Percentiles rank a stretch among this genome's conserved stretches.
These are phyloP conservation scores for Charadrius vociferus DNA, from an alignment of 2,113 vertebrate species.

Conservation along the genomic window DNA sequence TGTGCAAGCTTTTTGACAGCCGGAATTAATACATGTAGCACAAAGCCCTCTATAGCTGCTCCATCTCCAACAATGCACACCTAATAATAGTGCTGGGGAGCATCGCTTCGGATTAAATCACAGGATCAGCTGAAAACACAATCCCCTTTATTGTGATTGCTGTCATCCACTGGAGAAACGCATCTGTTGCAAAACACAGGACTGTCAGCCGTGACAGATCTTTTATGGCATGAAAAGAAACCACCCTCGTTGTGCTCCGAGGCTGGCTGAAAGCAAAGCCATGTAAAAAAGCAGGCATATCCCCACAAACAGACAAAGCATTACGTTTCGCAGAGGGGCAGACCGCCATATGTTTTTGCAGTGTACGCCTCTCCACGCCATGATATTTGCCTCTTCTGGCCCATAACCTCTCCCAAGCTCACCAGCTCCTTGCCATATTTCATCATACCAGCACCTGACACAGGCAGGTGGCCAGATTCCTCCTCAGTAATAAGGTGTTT, in stretches of 20 bases:
- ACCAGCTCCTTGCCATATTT: slow-evolving; percentile 22
- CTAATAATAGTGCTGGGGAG: not conserved
- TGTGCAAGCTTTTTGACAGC: not conserved
- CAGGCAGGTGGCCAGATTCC: slow-evolving; percentile 33
- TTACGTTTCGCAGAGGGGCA: not conserved
- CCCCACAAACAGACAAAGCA: not conserved
- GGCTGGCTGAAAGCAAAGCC: not conserved
- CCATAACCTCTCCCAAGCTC: slow-evolving; percentile 47
- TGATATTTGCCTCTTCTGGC: not conserved
- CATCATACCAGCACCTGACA: slow-evolving; percentile 43
- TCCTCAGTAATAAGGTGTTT: slow-evolving; percentile 46
- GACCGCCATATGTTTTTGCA: accelerated
- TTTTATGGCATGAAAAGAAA: not conserved
- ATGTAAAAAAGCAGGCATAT: not conserved
- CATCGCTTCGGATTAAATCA: slow-evolving; percentile 15
- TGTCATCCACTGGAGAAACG: slow-evolving; percentile 9
- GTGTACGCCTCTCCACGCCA: not conserved
- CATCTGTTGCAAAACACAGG: slow-evolving; percentile 11
- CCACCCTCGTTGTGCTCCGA: not conserved
- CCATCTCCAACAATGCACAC: not conserved
- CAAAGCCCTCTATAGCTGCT: not conserved
- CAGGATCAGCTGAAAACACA: slow-evolving; percentile 29
- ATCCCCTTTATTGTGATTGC: slow-evolving; percentile 17
- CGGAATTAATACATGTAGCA: not conserved
- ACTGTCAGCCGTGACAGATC: not conserved